Evolutionary conservation across 2,797 vertebrate genomes (phyloP).

Genomic region (Gorsachius magnificus): DNA sequence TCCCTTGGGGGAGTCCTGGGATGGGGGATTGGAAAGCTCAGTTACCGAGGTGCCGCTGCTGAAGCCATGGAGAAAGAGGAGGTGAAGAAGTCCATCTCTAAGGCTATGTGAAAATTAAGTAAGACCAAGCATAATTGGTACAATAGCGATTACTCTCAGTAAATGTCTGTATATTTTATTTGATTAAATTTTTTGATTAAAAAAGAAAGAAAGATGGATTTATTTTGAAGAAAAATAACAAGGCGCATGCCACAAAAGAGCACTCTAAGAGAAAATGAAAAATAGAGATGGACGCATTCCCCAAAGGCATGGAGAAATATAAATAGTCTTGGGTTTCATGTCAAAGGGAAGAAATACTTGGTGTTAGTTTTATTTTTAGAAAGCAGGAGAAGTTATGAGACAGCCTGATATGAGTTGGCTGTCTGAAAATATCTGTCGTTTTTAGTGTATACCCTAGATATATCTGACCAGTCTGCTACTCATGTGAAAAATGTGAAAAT

Average conservation of each 20-base stretch:
- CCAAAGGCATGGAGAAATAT: slow-evolving; percentile 36
- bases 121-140: neutral
- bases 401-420: neutral
- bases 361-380: slow-evolving; percentile 62
- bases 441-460: slow-evolving; percentile 19
- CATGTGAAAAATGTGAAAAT: neutral
- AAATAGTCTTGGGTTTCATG: slow-evolving; percentile 44
- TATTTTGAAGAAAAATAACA: neutral
- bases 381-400: slow-evolving; percentile 41
- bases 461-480: slow-evolving; percentile 28
- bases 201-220: neutral
- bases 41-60: neutral
- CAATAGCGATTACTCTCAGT: neutral
- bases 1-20: neutral
- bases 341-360: slow-evolving; percentile 45
- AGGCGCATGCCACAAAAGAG: neutral
- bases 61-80: neutral
- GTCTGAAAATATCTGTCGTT: slow-evolving; percentile 52
- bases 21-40: neutral
- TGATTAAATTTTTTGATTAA: neutral
- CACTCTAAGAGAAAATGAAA: slow-evolving; percentile 14
- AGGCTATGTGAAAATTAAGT: neutral
- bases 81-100: neutral
- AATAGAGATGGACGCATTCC: slow-evolving; percentile 13
- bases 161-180: neutral